These are phyloP conservation scores for Drosophila guanche DNA, from an alignment of 1,140 invertebrate species.

Conservation along the genomic window DNA sequence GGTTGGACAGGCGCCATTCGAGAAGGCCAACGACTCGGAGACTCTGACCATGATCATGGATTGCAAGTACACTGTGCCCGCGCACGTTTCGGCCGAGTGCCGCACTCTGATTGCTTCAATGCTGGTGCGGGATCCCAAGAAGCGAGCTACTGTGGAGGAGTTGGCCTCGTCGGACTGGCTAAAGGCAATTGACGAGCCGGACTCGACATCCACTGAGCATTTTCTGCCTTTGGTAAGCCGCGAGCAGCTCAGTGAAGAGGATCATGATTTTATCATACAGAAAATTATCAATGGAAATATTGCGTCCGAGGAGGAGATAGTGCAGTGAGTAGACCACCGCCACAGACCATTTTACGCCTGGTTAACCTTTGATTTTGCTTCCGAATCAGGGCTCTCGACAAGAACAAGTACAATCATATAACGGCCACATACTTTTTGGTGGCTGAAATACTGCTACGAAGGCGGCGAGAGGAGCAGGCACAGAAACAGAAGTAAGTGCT, in stretches of 20 bases:
- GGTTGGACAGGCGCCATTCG: slow-evolving; percentile 97
- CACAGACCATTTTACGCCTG: not conserved
- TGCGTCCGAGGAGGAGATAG: slow-evolving; percentile 95
- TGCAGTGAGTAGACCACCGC: slow-evolving; percentile 87
- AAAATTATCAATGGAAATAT: slow-evolving; percentile 98
- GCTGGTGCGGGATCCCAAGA: slow-evolving; percentile 96
- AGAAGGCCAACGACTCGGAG: slow-evolving; percentile 99
- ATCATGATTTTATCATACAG: slow-evolving; percentile 95
- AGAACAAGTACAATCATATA: slow-evolving; percentile 98
- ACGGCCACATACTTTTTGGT: slow-evolving; percentile 99
- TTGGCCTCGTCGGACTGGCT: slow-evolving; percentile 96
- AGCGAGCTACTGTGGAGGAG: slow-evolving; percentile 93
- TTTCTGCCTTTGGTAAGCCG: slow-evolving; percentile 91
- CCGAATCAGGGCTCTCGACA: slow-evolving; percentile 91
- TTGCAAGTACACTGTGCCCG: slow-evolving; percentile 97
- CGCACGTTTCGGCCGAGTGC: slow-evolving; percentile 93
- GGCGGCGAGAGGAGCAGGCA: slow-evolving; percentile 87
- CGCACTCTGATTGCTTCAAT: slow-evolving; percentile 94
- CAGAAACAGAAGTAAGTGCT: slow-evolving; percentile 79
- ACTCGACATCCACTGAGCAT: slow-evolving; percentile 84
- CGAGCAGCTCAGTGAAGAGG: slow-evolving; percentile 94
- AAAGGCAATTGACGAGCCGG: slow-evolving; percentile 81
- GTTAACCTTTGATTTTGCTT: slow-evolving; percentile 42
- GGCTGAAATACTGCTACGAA: slow-evolving; percentile 94
- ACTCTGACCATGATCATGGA: slow-evolving; percentile 99